Base-by-base conservation (phyloP, 2,113 vertebrate genomes). In the Strix uralensis region DNA sequence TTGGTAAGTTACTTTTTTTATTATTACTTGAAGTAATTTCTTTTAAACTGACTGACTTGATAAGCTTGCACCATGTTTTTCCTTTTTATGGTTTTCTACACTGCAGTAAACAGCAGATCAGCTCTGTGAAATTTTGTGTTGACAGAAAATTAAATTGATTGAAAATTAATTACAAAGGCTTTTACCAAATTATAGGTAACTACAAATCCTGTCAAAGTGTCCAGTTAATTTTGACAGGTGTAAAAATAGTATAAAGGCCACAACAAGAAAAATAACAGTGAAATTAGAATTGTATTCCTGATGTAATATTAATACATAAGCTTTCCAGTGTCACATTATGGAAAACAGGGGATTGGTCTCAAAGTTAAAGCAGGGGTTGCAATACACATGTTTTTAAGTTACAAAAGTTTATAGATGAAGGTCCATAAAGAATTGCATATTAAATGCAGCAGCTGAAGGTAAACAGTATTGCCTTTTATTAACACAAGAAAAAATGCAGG, bases 1-100 rank as follows among this genome's bases (percentile, higher is more conserved):
- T 96, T 99, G 98, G 99, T 95, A 75, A 7, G 23, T 75, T 74
- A 40, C 8, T n/a, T 57, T 49, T 62, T 46, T 10, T 16, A 4
- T 69, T 66, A 58, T 58, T 85, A 27, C n/a, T 22, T 52, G 32
- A 42, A 75, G 26, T 16, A 34, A 4, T 73, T 87, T 55, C 4
- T 92, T 74, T 67, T 55, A 32, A 74, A 47, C 26, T 70, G 44
- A 36, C 22, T 47, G 12, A 38, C 54, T 38, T 78, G 17, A 54
- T 23, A 46, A 55, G 40, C 16, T 52, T 86, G 55, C 3, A 22
- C 51, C 12, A 1, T 36, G 36, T 42, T 51, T 22, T 26, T 81
- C n/a, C 13, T 9, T 88, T 63, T 84, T 34, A 40, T 38, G 14
- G 7, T 67, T 88, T 88, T 69, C 10, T 84, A 12, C 36, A 12